phyloP scores from a whole-genome alignment of 1,140 invertebrate species.

The Drosophila pectinifera region DNA sequence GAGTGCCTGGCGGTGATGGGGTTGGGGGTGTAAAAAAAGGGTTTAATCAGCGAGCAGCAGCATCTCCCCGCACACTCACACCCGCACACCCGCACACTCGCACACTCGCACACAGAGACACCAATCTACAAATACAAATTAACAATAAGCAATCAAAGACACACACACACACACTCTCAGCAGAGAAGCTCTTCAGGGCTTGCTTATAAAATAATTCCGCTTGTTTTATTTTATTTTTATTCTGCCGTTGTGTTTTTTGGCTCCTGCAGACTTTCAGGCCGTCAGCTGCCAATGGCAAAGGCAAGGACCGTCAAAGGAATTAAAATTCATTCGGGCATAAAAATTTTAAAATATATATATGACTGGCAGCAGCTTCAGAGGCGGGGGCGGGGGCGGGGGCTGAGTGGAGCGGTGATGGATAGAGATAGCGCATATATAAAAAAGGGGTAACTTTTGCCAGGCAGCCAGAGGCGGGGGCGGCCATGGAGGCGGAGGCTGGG shows the following conservation, averaged over 20 bases:
- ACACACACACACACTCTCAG: slow-evolving; percentile 37
- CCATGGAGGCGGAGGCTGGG: background rate
- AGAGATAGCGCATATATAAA: slow-evolving; percentile 57
- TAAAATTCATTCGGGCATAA: slow-evolving; percentile 83
- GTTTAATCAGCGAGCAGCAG: slow-evolving; percentile 75
- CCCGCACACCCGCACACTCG: too few relatives aligned
- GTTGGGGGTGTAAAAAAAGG: slow-evolving; percentile 67
- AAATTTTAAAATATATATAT: slow-evolving; percentile 81
- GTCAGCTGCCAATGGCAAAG: slow-evolving; percentile 75
- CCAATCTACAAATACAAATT: slow-evolving; percentile 82
- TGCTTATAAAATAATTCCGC: slow-evolving; percentile 38
- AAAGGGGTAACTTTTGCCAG: slow-evolving; percentile 77
- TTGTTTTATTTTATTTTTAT: slow-evolving; percentile 19
- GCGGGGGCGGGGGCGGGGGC: background rate
- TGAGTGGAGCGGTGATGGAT: slow-evolving; percentile 39
- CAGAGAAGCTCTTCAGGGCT: slow-evolving; percentile 33
- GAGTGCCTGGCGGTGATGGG: slow-evolving; percentile 23
- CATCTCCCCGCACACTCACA: slow-evolving; percentile 40
- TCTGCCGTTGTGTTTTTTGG: slow-evolving; percentile 15
- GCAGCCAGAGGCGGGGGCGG: slow-evolving; percentile 11
- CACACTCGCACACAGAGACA: slow-evolving; percentile 32
- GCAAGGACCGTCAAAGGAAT: slow-evolving; percentile 79
- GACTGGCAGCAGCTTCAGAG: slow-evolving; percentile 9
- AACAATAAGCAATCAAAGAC: slow-evolving; percentile 84
- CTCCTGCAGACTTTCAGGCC: slow-evolving; percentile 64